phyloP scores from a whole-genome alignment of 2,113 vertebrate species.

The Hypanus sabinus region DNA sequence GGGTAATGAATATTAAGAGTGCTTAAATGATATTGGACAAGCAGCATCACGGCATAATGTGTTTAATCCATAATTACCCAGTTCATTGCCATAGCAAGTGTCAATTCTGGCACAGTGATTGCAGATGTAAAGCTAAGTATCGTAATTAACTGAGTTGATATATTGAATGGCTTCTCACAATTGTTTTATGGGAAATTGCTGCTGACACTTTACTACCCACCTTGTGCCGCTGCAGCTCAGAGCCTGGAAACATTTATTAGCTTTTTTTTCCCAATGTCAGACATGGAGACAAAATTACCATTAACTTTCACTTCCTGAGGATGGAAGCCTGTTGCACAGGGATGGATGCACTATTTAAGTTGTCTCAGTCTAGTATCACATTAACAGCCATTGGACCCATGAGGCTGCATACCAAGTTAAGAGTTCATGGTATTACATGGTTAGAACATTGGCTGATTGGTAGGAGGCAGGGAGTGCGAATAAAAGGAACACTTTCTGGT shows the following conservation, averaged over 20 bases:
- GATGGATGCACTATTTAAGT: not conserved
- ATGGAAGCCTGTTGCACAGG: not conserved
- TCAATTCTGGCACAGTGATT: not conserved
- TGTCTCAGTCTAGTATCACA: not conserved
- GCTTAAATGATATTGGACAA: not conserved
- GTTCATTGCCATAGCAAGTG: not conserved
- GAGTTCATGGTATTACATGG: no score
- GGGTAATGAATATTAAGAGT: not conserved
- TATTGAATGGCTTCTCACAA: not conserved
- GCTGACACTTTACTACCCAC: not conserved
- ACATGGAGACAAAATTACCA: not conserved
- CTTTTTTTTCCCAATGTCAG: not conserved
- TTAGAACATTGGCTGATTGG: no score
- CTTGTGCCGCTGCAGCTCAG: not conserved
- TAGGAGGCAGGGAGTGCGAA: no score
- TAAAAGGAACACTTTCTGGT: no score
- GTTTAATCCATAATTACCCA: not conserved
- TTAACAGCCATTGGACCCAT: no score
- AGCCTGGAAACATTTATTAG: not conserved
- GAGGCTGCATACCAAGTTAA: no score
- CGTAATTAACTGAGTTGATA: not conserved
- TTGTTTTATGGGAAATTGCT: not conserved
- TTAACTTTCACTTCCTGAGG: not conserved
- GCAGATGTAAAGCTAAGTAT: not conserved
- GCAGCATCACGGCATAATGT: not conserved